Conservation (phyloP, 2,113 vertebrate species). For the Pteruthius melanotis region DNA sequence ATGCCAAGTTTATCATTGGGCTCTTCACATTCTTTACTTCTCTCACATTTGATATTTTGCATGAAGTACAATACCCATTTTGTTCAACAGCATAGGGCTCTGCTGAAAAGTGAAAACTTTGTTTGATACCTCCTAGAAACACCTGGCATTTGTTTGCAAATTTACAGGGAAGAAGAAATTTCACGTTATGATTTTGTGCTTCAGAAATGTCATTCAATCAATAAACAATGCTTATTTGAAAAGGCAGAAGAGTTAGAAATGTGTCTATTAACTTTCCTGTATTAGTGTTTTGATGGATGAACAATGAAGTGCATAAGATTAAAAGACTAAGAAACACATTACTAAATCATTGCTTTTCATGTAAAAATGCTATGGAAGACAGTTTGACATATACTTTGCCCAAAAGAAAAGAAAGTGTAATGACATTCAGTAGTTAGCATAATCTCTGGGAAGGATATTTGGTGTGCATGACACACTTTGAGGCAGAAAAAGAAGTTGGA, state of each 20-base stretch:
- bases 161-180: neutral
- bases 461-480: neutral
- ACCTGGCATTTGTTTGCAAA: neutral
- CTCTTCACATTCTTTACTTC: neutral
- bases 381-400: neutral
- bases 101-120: neutral
- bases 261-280: neutral
- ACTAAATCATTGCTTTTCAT: neutral
- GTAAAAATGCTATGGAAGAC: neutral
- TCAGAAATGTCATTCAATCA: neutral
- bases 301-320: neutral
- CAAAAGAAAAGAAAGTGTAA: neutral
- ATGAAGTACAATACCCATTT: neutral
- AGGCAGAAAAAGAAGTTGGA: neutral
- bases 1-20: neutral
- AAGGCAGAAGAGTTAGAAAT: neutral
- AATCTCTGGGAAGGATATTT: neutral
- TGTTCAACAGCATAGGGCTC: neutral
- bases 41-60: neutral
- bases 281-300: neutral
- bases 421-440: neutral
- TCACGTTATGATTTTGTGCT: neutral
- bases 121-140: neutral
- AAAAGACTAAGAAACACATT: neutral
- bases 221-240: neutral